Base-by-base conservation (phyloP, 2,888 invertebrate genomes). In the Odontomyia ornata region DNA sequence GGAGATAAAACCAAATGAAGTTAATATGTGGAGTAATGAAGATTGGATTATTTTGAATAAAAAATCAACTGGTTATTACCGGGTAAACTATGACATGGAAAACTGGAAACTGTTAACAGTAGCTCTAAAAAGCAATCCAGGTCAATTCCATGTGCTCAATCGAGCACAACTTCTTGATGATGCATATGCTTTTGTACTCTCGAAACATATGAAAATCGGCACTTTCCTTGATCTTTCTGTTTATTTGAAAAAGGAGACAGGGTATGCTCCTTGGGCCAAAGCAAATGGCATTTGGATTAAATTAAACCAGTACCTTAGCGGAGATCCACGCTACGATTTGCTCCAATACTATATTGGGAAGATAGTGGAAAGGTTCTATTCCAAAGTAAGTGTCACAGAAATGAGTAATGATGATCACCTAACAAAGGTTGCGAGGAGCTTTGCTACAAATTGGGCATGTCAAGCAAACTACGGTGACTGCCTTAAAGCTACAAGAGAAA, bases 81-180 rank as follows among this genome's bases (percentile, higher is more conserved):
- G 91, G 82, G 91, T 91, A 1, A 91, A 92, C 83, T 93, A 93
- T 80, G 91, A 93, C 57, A 79, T 81, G 0, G 83, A 83, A 0
- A 92, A 92, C 83, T 93, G 92, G 92, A 82, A 85, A 0, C 86
- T 89, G 0, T 86, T 94, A 0, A 90, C 89, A 25, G 86, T 88
- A 57, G 89, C 60, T 43, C 23, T 73, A 15, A 30, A 30, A 13
- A 36, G 57, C 3, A 57, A 57, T 1, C 57, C 60, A 0, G 21
- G n/a, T 23, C 88, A 89, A 62, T 92, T 95, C 72, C 89, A 92
- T 77, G 88, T 91, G 0, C 90, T 91, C 77, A 95, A 94, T 82
- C 87, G 95, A 77, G 94, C 94, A 0, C 95, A 96, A 83, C 88
- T 96, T 72, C 87, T 96, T 5, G 94, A 96, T 80, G 96, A 96